These are phyloP conservation scores for Desoria tigrina DNA, from an alignment of 2,888 invertebrate genomes.

Conservation along the genomic window DNA sequence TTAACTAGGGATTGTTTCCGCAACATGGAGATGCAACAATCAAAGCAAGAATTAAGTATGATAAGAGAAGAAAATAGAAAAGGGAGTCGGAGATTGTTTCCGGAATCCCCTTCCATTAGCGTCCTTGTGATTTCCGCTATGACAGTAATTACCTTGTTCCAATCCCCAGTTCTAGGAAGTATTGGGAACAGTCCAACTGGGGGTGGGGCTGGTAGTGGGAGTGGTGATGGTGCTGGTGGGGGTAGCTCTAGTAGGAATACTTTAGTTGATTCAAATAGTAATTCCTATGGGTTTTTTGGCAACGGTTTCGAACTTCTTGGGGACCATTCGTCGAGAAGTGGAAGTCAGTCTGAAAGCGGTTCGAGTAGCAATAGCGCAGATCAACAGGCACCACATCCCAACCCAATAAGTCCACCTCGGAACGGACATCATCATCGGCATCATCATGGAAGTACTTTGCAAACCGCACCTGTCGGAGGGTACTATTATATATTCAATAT, in stretches of 20 bases:
- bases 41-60: too few relatives aligned
- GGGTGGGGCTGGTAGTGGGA: conserved; percentile 12
- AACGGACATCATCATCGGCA: conserved; percentile 34
- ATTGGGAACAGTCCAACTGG: conserved; percentile 5
- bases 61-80: too few relatives aligned
- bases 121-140: too few relatives aligned
- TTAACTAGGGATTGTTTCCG: too few relatives aligned
- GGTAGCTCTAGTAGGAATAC: conserved; percentile 7
- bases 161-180: neutral
- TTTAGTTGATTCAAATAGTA: conserved; percentile 8
- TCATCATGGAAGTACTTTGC: conserved; percentile 46
- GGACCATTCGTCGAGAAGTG: conserved; percentile 10
- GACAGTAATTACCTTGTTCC: too few relatives aligned
- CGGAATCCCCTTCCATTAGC: too few relatives aligned
- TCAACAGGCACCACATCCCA: conserved; percentile 20
- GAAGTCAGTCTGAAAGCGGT: neutral
- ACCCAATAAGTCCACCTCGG: conserved; percentile 25
- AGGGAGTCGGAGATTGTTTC: too few relatives aligned
- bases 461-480: conserved; percentile 52
- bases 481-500: conserved; percentile 34
- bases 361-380: neutral
- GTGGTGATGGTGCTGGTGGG: conserved; percentile 2
- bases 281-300: conserved; percentile 4
- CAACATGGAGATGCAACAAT: too few relatives aligned
- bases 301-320: neutral